Base-by-base conservation (phyloP, 2,888 invertebrate genomes). In the Cristatella mucedo region DNA sequence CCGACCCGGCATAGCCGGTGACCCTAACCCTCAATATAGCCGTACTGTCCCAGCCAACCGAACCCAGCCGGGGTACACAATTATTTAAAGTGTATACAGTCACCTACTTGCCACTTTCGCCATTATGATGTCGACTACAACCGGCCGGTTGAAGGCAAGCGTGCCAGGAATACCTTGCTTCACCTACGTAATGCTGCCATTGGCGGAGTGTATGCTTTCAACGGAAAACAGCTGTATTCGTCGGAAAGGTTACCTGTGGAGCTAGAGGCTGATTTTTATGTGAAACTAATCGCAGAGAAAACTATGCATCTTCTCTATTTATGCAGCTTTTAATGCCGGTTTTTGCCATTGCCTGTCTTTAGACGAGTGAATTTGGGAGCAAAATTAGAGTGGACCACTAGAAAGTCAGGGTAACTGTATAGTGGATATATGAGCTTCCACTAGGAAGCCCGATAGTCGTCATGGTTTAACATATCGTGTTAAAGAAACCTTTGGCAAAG, bases 91-190 rank as follows among this genome's bases (percentile, higher is more conserved):
- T 40, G 61, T 22, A 33, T 30, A 4, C 45, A 45, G 19, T 44
- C 49, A 6, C 53, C 55, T 9, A 46, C 53, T 36, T 58, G 54
- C 52, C 38, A 38, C 22, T 26, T 62, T 7, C 60, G 54, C 33
- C 62, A 62, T 43, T 63, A 63, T 40, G 55, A 57, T 44, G 59
- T 63, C 11, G 53, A 50, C 37, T 63, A 54, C 46, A 49, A 47
- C 6, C 63, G n/a, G n/a, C n/a, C n/a, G n/a, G n/a, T n/a, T n/a
- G n/a, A n/a, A n/a, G n/a, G n/a, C n/a, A n/a, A n/a, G n/a, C n/a
- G n/a, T 63, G 9, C 49, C 49, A 47, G 56, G 7, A 49, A 48
- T 40, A 53, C 48, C 2, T 41, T 63, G 13, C 46, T 63, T 6
- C 49, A 47, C 20, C 38, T 46, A 4, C 56, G 58, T 42, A 46